phyloP scores from a whole-genome alignment of 2,113 vertebrate genomes.

The Zosterops lateralis region DNA sequence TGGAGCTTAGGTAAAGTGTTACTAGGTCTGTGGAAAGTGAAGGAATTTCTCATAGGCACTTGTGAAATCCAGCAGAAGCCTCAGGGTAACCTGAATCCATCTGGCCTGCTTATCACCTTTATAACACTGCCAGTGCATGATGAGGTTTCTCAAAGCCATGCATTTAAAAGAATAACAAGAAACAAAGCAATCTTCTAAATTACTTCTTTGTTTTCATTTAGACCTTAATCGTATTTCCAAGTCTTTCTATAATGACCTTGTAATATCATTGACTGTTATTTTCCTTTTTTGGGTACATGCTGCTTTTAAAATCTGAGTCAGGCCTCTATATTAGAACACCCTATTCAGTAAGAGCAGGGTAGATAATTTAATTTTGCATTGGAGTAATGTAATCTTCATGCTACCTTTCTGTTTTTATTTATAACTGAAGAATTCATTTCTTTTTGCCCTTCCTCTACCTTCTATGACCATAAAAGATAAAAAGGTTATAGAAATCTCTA shows the following conservation, averaged over 20 bases:
- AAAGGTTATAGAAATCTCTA: neutral
- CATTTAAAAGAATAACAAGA: neutral
- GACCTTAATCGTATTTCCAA: neutral
- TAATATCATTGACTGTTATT: neutral
- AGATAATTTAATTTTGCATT: constrained; percentile 4
- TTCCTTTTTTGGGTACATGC: neutral
- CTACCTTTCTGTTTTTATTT: constrained; percentile 36
- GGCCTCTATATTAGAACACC: neutral
- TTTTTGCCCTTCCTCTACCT: neutral
- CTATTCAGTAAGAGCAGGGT: neutral
- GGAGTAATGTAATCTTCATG: neutral
- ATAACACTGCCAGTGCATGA: neutral
- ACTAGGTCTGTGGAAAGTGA: neutral
- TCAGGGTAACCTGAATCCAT: neutral
- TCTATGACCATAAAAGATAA: neutral
- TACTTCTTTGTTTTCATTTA: neutral
- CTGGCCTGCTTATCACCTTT: neutral
- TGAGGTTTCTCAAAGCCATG: neutral
- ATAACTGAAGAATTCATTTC: neutral
- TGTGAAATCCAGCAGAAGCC: neutral
- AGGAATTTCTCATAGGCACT: neutral
- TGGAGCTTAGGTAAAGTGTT: neutral
- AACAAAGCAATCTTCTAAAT: neutral
- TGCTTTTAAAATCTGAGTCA: constrained; percentile 23
- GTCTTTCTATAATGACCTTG: neutral